Percentiles rank a stretch among this genome's conserved stretches.
Conservation (phyloP, 2,888 invertebrate species). For the Argynnis bischoffii region DNA sequence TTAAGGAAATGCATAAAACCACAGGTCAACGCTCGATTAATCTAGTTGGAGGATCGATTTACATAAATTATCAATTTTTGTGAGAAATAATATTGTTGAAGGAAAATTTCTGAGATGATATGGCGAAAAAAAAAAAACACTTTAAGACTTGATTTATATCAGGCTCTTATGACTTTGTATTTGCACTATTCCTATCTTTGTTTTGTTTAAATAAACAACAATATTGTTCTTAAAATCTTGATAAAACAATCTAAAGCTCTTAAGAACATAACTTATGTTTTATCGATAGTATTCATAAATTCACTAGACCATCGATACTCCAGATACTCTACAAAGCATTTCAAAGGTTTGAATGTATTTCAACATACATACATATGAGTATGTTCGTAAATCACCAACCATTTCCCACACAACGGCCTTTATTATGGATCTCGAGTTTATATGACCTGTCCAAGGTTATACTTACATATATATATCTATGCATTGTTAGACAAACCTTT, state of each 20-base stretch:
- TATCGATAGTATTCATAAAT: background rate
- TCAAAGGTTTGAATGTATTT: conserved; percentile 47
- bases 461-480: background rate
- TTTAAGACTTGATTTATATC: no score
- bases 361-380: conserved; percentile 60
- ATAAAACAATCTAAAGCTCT: no score
- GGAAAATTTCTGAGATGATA: background rate
- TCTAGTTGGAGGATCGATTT: background rate
- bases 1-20: conserved; percentile 36
- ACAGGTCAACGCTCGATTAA: conserved; percentile 19
- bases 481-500: conserved; percentile 16
- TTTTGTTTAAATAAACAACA: no score
- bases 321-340: background rate
- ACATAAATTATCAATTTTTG: no score
- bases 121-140: background rate
- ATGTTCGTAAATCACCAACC: conserved; percentile 52
- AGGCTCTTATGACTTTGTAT: no score
- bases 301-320: background rate
- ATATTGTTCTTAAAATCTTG: no score
- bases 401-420: conserved; percentile 58
- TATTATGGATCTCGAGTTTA: conserved; percentile 57
- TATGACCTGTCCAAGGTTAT: conserved; percentile 36
- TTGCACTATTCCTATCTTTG: no score
- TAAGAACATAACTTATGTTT: no score
- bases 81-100: background rate